phyloP scores from a whole-genome alignment of 2,888 invertebrate genomes.

The Rotaria magnacalcarata region DNA sequence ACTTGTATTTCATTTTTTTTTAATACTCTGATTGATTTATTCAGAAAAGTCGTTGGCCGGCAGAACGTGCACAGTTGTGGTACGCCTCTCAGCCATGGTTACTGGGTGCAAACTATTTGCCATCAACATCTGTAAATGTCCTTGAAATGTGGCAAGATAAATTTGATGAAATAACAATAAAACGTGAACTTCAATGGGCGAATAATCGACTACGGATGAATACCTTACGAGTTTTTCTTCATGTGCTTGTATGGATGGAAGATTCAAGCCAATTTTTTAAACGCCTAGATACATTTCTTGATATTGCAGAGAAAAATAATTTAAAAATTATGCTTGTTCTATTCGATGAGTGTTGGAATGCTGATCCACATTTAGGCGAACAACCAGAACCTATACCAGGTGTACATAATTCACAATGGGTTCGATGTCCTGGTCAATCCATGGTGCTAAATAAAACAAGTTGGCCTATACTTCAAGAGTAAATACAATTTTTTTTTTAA shows the following conservation, averaged over 20 bases:
- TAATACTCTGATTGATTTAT: neutral
- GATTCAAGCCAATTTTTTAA: neutral
- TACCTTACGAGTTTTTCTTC: constrained; percentile 5
- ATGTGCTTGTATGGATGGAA: neutral
- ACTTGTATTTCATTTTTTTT: neutral
- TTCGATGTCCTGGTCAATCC: constrained; percentile 16
- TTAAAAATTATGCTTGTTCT: constrained; percentile 12
- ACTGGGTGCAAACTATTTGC: neutral
- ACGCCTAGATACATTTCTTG: neutral
- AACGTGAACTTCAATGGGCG: neutral
- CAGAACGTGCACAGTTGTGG: neutral
- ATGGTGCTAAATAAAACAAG: constrained; percentile 5
- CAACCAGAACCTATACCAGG: constrained; percentile 19
- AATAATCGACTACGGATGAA: neutral
- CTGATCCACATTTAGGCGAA: neutral
- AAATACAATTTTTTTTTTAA: no score
- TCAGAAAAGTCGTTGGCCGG: neutral
- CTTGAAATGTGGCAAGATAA: constrained; percentile 33
- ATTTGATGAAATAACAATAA: neutral
- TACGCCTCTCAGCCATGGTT: constrained; percentile 2
- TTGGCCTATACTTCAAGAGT: neutral
- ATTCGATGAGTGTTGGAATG: constrained; percentile 30
- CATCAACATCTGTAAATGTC: neutral
- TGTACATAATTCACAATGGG: constrained; percentile 34
- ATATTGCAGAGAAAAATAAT: neutral